Conservation (phyloP, 23 tunicate genomes). For the Ascidia mentula region DNA sequence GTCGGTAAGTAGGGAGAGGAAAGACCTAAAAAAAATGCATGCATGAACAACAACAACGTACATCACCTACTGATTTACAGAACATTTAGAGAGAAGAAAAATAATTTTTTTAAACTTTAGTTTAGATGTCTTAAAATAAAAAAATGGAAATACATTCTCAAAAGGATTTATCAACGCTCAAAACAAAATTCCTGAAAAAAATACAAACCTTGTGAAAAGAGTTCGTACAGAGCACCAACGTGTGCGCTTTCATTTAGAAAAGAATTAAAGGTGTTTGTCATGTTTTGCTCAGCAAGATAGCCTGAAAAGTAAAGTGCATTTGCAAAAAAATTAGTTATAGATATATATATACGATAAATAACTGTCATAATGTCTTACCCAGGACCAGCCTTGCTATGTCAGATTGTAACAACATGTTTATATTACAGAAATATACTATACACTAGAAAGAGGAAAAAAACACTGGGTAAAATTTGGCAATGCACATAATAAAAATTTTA, state of each 20-base stretch:
- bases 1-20: background rate
- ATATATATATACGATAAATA: background rate
- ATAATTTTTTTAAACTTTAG: no score
- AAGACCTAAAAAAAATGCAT: background rate
- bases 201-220: background rate
- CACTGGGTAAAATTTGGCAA: background rate
- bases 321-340: no score
- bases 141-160: no score
- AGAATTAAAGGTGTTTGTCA: constrained; percentile 21
- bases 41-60: no score
- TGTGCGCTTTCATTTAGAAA: constrained; percentile 36
- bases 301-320: no score
- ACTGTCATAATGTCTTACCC: constrained; percentile 7
- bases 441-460: background rate
- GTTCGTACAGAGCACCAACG: background rate
- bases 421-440: background rate
- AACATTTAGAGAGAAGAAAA: no score
- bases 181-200: no score
- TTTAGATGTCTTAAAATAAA: no score
- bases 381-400: constrained; percentile 43
- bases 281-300: constrained; percentile 48
- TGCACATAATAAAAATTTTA: no score
- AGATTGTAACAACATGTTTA: constrained; percentile 39
- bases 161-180: no score
- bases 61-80: no score